These are phyloP conservation scores for Rhinatrema bivittatum DNA, from an alignment of 2,797 vertebrate species.

Conservation along the genomic window DNA sequence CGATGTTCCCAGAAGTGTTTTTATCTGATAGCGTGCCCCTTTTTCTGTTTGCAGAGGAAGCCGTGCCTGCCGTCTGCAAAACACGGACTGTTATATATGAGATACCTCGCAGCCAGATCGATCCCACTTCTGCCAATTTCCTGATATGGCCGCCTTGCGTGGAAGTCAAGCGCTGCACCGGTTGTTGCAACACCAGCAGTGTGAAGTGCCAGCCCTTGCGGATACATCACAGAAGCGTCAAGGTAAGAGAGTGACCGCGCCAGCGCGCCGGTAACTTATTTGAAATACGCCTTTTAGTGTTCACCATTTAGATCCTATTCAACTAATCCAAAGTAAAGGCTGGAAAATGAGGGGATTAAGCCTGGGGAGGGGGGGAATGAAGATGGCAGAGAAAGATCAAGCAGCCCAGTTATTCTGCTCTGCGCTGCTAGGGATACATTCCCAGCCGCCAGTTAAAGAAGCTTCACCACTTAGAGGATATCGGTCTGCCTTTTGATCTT, in stretches of 20 bases:
- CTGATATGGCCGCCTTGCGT: conserved; percentile 94
- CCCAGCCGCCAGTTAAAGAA: too few relatives aligned
- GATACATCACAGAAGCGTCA: conserved; percentile 80
- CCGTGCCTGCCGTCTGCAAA: conserved; percentile 80
- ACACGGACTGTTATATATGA: conserved; percentile 86
- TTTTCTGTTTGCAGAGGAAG: conserved; percentile 68
- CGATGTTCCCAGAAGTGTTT: too few relatives aligned
- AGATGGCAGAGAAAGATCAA: too few relatives aligned
- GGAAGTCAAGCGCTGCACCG: conserved; percentile 88
- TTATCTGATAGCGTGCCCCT: too few relatives aligned
- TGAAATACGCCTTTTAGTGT: too few relatives aligned
- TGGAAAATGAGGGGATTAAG: too few relatives aligned
- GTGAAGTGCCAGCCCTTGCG: conserved; percentile 78
- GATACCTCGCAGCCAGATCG: conserved; percentile 92
- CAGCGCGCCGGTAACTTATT: not conserved
- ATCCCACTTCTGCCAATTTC: conserved; percentile 90
- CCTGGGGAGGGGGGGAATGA: too few relatives aligned
- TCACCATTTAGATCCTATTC: not conserved
- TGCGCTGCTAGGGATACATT: too few relatives aligned
- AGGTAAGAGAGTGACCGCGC: conserved; percentile 69
- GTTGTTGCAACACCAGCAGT: conserved; percentile 92
- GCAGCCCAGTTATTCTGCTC: too few relatives aligned
- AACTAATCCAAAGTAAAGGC: too few relatives aligned
- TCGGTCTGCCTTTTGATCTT: too few relatives aligned
- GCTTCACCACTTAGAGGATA: too few relatives aligned